phyloP scores from a whole-genome alignment of 2,113 vertebrate species.

The Crotalus horridus region DNA sequence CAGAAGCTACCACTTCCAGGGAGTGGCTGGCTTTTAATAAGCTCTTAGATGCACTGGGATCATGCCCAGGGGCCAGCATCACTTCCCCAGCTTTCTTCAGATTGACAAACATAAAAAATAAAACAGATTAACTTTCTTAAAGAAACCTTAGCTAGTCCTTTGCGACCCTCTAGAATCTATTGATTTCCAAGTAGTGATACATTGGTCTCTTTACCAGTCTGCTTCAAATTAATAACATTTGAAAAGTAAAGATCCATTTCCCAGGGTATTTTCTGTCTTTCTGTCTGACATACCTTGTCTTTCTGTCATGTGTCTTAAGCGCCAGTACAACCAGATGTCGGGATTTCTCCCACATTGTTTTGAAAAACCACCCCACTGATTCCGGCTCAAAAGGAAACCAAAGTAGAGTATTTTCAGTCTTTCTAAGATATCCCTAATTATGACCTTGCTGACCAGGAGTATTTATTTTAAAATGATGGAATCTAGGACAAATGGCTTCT shows the following conservation, averaged over 20 bases:
- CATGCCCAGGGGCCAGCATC: constrained; percentile 4
- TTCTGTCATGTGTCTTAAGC: not conserved
- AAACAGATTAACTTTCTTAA: not conserved
- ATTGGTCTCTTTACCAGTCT: not conserved
- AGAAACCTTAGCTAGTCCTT: not conserved
- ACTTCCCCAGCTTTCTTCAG: not conserved
- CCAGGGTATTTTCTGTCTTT: not conserved
- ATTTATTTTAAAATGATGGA: not conserved
- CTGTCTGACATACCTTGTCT: not conserved
- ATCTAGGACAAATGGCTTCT: not conserved
- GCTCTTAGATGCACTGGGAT: not conserved
- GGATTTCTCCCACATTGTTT: not conserved
- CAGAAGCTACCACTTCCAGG: constrained; percentile 21
- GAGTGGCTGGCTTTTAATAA: constrained; percentile 17
- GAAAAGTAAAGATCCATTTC: not conserved
- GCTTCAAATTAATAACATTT: not conserved
- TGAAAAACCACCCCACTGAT: not conserved
- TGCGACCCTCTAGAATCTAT: not conserved
- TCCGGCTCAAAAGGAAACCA: not conserved
- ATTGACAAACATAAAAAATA: not conserved
- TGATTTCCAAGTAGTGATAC: not conserved
- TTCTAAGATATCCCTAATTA: not conserved
- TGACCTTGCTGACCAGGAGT: not conserved
- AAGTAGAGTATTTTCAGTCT: not conserved
- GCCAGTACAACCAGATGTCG: not conserved